Percentiles rank a stretch among this genome's conserved stretches.
Conservation (phyloP, 2,797 vertebrate genomes). For the Caiman crocodilus region DNA sequence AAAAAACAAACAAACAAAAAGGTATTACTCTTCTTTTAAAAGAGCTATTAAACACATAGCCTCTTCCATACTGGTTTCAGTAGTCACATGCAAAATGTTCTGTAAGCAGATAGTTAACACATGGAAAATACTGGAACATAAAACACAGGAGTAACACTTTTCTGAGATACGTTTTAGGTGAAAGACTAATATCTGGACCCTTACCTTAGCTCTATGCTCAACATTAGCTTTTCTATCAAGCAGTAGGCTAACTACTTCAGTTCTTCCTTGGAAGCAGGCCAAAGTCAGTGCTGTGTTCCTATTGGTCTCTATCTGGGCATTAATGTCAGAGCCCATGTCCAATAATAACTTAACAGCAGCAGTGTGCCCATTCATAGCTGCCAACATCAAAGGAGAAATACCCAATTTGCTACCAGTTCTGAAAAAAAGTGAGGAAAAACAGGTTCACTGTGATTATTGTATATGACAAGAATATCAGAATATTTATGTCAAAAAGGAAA, state of each 20-base stretch:
- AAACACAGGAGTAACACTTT: fast-evolving
- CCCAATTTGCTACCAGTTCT: conserved; percentile 89
- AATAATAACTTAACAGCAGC: conserved; percentile 86
- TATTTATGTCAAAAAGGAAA: not conserved
- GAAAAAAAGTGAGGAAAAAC: not conserved
- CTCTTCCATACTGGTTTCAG: not conserved
- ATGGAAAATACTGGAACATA: not conserved
- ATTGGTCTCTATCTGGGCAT: conserved; percentile 88
- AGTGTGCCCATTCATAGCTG: conserved; percentile 88
- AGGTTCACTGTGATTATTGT: not conserved
- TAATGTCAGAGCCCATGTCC: conserved; percentile 89
- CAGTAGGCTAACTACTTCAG: conserved; percentile 87
- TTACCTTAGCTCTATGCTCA: conserved; percentile 87
- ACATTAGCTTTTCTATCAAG: conserved; percentile 87
- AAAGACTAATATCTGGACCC: not conserved
- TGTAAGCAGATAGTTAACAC: not conserved
- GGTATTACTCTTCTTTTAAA: fast-evolving
- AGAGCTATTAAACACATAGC: not conserved
- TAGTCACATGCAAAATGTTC: not conserved
- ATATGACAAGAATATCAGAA: no score
- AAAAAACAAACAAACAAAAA: not conserved
- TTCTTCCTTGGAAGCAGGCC: conserved; percentile 87
- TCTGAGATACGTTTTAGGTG: not conserved
- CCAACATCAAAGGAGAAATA: conserved; percentile 88
- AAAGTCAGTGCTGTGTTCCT: conserved; percentile 87